Percentiles rank a stretch among this genome's conserved stretches.
These are phyloP conservation scores for Lindbergichthys nudifrons DNA, from an alignment of 2,797 vertebrate genomes.

Conservation along the genomic window DNA sequence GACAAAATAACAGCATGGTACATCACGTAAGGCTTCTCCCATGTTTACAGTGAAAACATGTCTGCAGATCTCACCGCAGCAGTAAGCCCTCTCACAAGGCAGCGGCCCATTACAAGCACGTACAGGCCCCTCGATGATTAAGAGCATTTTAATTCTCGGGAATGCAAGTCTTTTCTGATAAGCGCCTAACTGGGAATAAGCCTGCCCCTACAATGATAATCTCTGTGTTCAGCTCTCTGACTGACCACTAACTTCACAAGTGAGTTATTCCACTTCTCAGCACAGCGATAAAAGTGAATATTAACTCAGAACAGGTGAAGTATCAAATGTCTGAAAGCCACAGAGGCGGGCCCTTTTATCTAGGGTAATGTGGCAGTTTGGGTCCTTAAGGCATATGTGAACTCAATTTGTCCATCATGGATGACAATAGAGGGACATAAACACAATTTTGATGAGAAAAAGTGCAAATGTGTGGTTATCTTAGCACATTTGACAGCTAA, in stretches of 20 bases:
- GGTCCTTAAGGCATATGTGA: neutral
- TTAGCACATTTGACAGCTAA: neutral
- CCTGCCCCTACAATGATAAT: constrained; percentile 46
- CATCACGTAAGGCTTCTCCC: constrained; percentile 56
- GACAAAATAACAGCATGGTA: constrained; percentile 68
- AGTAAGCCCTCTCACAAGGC: constrained; percentile 67
- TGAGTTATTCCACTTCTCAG: constrained; percentile 37
- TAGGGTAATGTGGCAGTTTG: constrained; percentile 1
- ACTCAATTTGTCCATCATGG: neutral
- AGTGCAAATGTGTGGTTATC: neutral
- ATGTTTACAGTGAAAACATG: constrained; percentile 77
- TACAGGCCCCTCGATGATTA: constrained; percentile 67
- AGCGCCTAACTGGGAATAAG: constrained; percentile 42
- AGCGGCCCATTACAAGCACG: constrained; percentile 66
- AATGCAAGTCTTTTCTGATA: constrained; percentile 74
- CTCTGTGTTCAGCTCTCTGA: constrained; percentile 27
- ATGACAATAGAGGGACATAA: too few species aligned
- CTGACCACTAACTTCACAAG: constrained; percentile 45
- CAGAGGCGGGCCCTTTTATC: constrained; percentile 12
- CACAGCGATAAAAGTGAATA: constrained; percentile 29
- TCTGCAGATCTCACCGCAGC: constrained; percentile 57
- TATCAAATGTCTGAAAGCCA: constrained; percentile 19
- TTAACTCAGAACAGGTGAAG: constrained; percentile 44
- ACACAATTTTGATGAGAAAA: neutral
- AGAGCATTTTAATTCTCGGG: constrained; percentile 72